phyloP scores from a whole-genome alignment of 2,888 invertebrate genomes.

The Tryphoninae sp. region DNA sequence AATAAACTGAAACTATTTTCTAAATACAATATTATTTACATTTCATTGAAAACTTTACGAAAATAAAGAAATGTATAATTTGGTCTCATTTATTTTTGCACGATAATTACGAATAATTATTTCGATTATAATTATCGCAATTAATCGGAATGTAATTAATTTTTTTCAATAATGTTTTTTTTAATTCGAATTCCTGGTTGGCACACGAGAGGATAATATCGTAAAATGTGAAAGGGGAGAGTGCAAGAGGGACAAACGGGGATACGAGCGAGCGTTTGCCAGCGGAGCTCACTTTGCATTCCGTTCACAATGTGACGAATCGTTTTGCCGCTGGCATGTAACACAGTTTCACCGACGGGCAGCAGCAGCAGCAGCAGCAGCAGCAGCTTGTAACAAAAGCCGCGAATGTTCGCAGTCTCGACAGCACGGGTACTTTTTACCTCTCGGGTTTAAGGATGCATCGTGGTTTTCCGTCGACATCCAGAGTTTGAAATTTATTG shows the following conservation, averaged over 20 bases:
- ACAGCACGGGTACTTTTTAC: conserved; percentile 21
- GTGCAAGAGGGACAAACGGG: conserved; percentile 15
- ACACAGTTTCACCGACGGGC: conserved; percentile 43
- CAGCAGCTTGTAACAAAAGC: conserved; percentile 10
- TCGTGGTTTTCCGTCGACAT: neutral
- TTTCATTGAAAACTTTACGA: no score
- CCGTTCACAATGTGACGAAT: conserved; percentile 56
- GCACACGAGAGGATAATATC: neutral
- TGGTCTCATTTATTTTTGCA: neutral
- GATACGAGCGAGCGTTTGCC: conserved; percentile 47
- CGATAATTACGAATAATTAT: neutral
- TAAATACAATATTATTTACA: no score
- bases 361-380: conserved; percentile 8
- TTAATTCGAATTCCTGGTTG: neutral
- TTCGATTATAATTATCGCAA: conserved; percentile 4
- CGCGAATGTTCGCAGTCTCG: conserved; percentile 30
- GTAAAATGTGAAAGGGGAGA: conserved; percentile 53
- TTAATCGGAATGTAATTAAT: no score
- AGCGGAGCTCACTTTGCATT: conserved; percentile 54
- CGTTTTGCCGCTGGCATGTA: conserved; percentile 45
- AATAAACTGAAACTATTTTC: no score
- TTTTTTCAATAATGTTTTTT: neutral
- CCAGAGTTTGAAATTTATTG: no score
- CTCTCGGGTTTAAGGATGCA: conserved; percentile 15
- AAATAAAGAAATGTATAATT: no score